These are phyloP conservation scores for Neolamprologus caudopunctatus DNA, from an alignment of 2,113 vertebrate genomes.

Conservation along the genomic window DNA sequence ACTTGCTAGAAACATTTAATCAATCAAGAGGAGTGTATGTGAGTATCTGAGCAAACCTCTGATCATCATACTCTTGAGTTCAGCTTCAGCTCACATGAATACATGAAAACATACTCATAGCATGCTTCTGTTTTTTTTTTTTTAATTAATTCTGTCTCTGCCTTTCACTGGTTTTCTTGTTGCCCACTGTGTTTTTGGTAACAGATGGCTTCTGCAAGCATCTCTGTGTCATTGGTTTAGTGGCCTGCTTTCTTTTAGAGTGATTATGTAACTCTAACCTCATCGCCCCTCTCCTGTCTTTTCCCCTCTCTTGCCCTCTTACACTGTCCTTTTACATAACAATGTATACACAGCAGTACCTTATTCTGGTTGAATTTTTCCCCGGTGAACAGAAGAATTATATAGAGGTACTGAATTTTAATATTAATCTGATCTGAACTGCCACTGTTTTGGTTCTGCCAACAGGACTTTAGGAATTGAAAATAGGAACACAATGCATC, in stretches of 20 bases:
- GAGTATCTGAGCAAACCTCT: not conserved
- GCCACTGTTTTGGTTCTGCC: not conserved
- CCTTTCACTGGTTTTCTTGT: not conserved
- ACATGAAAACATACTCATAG: not conserved
- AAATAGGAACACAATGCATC: not conserved
- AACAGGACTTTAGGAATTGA: not conserved
- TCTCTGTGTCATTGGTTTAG: conserved; percentile 53
- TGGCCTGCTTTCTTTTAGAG: conserved; percentile 56
- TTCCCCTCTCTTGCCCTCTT: not conserved
- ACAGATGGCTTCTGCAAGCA: conserved; percentile 54
- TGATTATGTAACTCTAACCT: conserved; percentile 56
- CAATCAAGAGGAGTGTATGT: not conserved
- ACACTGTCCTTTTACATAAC: conserved; percentile 50
- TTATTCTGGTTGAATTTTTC: not conserved
- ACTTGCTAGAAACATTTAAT: not conserved
- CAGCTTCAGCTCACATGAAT: not conserved
- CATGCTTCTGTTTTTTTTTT: not conserved
- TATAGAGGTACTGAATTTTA: not conserved
- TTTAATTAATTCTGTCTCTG: not conserved
- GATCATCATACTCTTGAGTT: not conserved
- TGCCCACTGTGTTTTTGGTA: conserved; percentile 14
- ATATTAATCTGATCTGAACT: not conserved
- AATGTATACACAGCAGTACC: not conserved
- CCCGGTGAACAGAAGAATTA: not conserved
- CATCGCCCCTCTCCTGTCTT: not conserved